Evolutionary conservation across 1,140 invertebrate species (phyloP).

Genomic region (Drosophila trapezifrons): DNA sequence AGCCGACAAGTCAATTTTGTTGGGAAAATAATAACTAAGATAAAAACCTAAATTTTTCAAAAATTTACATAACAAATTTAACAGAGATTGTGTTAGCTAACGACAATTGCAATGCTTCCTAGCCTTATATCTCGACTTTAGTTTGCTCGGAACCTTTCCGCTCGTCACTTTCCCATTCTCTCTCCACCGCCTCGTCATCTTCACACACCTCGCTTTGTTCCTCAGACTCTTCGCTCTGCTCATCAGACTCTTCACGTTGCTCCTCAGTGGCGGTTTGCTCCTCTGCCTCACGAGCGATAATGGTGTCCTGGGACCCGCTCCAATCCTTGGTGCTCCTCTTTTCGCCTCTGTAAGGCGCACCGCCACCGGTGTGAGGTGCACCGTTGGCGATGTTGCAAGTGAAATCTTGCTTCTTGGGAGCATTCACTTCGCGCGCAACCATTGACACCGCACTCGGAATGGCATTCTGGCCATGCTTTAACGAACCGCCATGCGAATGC

Average conservation of each 20-base stretch:
- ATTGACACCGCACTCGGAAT: conserved; percentile 55
- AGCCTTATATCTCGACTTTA: background rate
- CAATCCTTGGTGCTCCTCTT: background rate
- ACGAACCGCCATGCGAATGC: background rate
- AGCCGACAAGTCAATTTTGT: background rate
- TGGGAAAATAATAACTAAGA: background rate
- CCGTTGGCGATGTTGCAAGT: conserved; percentile 30
- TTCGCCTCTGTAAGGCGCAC: background rate
- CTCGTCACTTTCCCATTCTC: background rate
- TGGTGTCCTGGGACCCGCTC: background rate
- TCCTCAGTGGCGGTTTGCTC: background rate
- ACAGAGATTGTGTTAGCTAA: background rate
- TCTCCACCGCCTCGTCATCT: background rate
- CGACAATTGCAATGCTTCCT: background rate
- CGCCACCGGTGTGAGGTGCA: conserved; percentile 4
- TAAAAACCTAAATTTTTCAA: too few relatives aligned
- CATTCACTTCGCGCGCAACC: conserved; percentile 46
- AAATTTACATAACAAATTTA: conserved; percentile 3
- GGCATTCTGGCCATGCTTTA: conserved; percentile 16
- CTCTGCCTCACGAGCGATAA: too few relatives aligned
- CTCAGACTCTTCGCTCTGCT: background rate
- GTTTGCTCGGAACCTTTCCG: background rate
- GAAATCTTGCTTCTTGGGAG: conserved; percentile 25
- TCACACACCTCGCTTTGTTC: background rate
- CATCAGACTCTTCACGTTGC: background rate